These are phyloP conservation scores for Amyelois transitella DNA, from an alignment of 1,140 invertebrate genomes.

Conservation along the genomic window DNA sequence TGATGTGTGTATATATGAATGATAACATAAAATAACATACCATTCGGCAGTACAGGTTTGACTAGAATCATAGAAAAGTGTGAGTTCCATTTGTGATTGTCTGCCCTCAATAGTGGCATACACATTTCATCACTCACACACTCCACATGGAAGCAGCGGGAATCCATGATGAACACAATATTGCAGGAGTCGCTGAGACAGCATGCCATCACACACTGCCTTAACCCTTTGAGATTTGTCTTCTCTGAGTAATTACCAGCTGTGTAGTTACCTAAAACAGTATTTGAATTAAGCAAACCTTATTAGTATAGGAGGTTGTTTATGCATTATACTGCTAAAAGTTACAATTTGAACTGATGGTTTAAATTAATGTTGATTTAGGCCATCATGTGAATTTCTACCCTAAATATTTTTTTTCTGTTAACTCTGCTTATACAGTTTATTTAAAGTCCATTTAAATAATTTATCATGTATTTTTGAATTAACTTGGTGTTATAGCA, in stretches of 20 bases:
- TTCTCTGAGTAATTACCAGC: slow-evolving; percentile 78
- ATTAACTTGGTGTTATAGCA: background rate
- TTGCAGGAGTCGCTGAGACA: slow-evolving; percentile 82
- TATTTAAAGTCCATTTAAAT: too few species aligned
- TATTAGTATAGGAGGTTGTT: background rate
- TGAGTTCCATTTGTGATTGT: slow-evolving; percentile 70
- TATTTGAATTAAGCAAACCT: background rate
- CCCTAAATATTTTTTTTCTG: too few species aligned
- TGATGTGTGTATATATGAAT: too few species aligned
- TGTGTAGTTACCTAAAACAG: slow-evolving; percentile 74
- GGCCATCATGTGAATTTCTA: too few species aligned
- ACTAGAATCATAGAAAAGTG: slow-evolving; percentile 86
- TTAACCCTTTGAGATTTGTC: slow-evolving; percentile 71
- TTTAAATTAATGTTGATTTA: too few species aligned
- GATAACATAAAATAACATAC: slow-evolving; percentile 20
- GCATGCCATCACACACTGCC: slow-evolving; percentile 83
- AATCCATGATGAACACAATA: slow-evolving; percentile 84
- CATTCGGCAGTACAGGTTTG: slow-evolving; percentile 74
- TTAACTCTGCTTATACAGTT: too few species aligned
- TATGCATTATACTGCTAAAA: too few species aligned
- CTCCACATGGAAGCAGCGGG: slow-evolving; percentile 84
- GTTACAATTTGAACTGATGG: too few species aligned
- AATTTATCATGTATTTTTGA: background rate
- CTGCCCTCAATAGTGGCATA: slow-evolving; percentile 76
- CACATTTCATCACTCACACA: slow-evolving; percentile 83